These are phyloP conservation scores for Pontoporia blainvillei DNA, from an alignment of 2,113 vertebrate genomes.

Conservation along the genomic window DNA sequence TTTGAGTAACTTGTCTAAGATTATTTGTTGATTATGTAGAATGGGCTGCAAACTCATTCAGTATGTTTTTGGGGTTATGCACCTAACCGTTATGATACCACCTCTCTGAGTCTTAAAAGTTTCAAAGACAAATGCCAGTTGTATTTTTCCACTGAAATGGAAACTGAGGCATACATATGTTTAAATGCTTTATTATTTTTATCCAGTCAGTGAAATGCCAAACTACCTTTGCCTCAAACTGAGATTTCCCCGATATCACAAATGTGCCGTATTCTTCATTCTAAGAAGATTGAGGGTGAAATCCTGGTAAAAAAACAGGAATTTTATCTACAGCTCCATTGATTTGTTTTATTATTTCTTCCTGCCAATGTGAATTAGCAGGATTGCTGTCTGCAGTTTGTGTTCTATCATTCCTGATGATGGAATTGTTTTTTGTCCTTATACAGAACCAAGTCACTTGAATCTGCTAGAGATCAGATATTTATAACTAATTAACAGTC, in stretches of 20 bases:
- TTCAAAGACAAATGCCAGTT: neutral
- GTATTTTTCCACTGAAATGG: neutral
- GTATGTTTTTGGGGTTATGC: neutral
- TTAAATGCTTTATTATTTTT: neutral
- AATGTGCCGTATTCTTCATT: neutral
- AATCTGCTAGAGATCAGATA: neutral
- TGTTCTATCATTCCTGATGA: neutral
- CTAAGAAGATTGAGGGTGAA: neutral
- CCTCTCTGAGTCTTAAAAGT: neutral
- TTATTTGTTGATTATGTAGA: neutral
- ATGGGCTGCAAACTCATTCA: neutral
- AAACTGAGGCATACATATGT: neutral
- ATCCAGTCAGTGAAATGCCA: neutral
- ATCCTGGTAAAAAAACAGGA: neutral
- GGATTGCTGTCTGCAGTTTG: neutral
- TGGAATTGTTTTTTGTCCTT: neutral
- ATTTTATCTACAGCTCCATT: neutral
- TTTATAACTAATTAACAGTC: neutral
- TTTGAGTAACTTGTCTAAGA: neutral
- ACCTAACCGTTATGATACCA: neutral
- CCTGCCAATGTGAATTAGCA: neutral
- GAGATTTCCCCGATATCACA: neutral
- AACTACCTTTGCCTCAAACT: neutral
- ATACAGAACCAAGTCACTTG: neutral
- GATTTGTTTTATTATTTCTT: neutral